Evolutionary conservation across 2,888 invertebrate genomes (phyloP).

Genomic region (Perizoma affinitatum): DNA sequence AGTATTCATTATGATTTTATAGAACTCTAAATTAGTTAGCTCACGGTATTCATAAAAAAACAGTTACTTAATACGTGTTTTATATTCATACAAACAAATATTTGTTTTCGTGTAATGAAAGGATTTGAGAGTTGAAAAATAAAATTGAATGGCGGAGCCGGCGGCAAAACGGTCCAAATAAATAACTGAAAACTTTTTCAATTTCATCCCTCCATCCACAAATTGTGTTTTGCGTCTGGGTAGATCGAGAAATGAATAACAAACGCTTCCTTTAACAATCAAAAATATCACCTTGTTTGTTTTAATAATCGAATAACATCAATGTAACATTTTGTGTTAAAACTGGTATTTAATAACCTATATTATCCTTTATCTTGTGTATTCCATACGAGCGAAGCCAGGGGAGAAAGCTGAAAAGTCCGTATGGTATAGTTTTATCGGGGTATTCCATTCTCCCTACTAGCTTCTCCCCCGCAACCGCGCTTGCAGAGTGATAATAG

Average conservation of each 20-base stretch:
- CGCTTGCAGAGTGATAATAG: too few species aligned
- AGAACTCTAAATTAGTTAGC: too few species aligned
- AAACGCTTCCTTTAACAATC: constrained; percentile 71
- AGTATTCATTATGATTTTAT: too few species aligned
- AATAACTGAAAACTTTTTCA: constrained; percentile 82
- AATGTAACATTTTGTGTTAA: too few species aligned
- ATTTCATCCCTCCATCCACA: constrained; percentile 77
- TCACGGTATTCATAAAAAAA: too few species aligned
- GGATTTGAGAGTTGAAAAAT: constrained; percentile 65
- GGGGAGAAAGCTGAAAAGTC: too few species aligned
- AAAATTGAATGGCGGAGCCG: constrained; percentile 68
- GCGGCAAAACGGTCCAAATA: constrained; percentile 73
- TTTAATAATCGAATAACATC: not conserved
- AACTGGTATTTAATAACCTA: too few species aligned
- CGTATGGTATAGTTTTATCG: too few species aligned
- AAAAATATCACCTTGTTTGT: constrained; percentile 46
- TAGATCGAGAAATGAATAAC: constrained; percentile 79
- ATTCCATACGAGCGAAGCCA: too few species aligned
- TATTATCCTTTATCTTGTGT: too few species aligned
- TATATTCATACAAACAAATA: constrained; percentile 34
- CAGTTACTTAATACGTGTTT: constrained; percentile 17
- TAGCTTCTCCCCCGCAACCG: too few species aligned
- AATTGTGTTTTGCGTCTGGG: constrained; percentile 81
- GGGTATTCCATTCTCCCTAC: too few species aligned
- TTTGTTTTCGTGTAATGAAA: constrained; percentile 43